Conservation (phyloP, 2,888 invertebrate genomes). For the Cerastis leucographa region DNA sequence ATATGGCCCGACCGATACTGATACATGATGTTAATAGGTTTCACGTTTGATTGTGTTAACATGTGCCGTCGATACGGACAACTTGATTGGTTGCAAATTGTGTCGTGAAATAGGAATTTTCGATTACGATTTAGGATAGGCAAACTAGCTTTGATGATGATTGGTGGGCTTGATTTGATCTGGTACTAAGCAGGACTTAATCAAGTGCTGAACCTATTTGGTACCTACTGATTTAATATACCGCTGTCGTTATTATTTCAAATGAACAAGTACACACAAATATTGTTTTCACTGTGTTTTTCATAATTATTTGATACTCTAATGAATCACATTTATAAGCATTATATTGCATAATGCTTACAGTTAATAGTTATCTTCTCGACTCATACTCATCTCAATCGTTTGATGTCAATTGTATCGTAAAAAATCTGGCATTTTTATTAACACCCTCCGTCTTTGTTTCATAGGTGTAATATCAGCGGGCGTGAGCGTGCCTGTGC, state of each 20-base stretch:
- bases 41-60: slow-evolving; percentile 79
- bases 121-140: slow-evolving; percentile 34
- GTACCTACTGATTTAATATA: too few relatives aligned
- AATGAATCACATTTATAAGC: neutral
- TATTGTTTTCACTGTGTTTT: neutral
- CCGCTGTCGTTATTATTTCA: neutral
- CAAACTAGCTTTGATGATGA: slow-evolving; percentile 7
- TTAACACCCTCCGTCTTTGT: slow-evolving; percentile 71
- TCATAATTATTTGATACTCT: neutral
- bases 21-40: slow-evolving; percentile 83
- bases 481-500: slow-evolving; percentile 97
- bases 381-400: neutral
- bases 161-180: neutral
- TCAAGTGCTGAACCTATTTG: neutral
- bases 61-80: slow-evolving; percentile 64
- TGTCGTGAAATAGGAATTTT: slow-evolving; percentile 53
- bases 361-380: neutral
- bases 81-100: slow-evolving; percentile 70
- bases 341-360: neutral
- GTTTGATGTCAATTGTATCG: slow-evolving; percentile 6
- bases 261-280: neutral
- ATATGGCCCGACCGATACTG: slow-evolving; percentile 79
- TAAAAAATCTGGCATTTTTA: slow-evolving; percentile 16
- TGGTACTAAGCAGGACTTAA: neutral
- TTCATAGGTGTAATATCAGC: slow-evolving; percentile 97